A percentile compares a stretch with the other conserved stretches of the same genome.
Conservation (phyloP, 2,113 vertebrate genomes). For the Chamaea fasciata region DNA sequence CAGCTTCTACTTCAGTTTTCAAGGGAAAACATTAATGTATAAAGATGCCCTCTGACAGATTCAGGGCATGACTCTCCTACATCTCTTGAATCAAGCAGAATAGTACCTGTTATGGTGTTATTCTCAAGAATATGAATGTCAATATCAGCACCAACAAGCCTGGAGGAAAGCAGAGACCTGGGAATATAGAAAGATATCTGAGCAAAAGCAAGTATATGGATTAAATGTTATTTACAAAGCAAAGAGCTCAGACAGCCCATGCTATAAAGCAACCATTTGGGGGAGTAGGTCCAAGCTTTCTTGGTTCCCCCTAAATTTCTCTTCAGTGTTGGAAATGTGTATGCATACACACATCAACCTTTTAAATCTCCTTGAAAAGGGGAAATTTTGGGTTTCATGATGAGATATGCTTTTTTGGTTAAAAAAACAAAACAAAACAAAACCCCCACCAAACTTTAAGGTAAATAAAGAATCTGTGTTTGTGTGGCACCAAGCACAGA, state of each 20-base stretch:
- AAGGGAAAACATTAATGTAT: not conserved
- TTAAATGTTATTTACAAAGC: not conserved
- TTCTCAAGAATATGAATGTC: not conserved
- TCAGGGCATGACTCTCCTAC: not conserved
- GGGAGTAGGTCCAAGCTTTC: not conserved
- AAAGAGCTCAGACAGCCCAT: not conserved
- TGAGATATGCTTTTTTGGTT: not conserved
- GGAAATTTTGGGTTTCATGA: not conserved
- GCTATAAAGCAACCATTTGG: not conserved
- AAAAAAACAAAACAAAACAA: not conserved
- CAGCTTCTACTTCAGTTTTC: not conserved
- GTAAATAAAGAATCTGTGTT: not conserved
- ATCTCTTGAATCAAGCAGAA: not conserved
- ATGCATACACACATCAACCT: not conserved
- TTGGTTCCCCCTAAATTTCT: not conserved
- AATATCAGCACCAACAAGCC: not conserved
- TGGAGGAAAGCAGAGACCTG: not conserved
- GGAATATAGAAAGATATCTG: not conserved
- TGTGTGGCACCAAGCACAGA: not conserved
- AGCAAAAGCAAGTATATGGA: not conserved
- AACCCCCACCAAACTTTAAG: not conserved
- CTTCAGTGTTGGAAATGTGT: not conserved
- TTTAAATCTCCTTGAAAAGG: not conserved
- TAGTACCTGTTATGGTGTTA: not conserved
- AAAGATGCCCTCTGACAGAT: not conserved